phyloP scores from a whole-genome alignment of 1,140 invertebrate species.

The Atopsyche davidsoni region DNA sequence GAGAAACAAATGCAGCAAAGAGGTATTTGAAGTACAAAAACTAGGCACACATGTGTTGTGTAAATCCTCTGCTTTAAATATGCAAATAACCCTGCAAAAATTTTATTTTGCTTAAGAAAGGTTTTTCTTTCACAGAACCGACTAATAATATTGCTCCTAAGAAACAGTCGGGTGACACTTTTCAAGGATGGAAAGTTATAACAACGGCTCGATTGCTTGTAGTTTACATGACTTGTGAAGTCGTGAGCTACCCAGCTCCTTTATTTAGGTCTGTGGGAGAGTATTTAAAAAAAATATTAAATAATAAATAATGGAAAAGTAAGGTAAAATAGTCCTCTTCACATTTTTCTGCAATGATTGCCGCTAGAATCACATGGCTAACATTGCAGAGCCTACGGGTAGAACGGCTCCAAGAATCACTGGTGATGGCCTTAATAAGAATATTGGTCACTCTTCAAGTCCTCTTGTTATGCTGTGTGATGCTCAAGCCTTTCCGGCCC shows the following conservation, averaged over 20 bases:
- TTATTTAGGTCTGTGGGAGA: slow-evolving; percentile 52
- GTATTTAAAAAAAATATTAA: neutral
- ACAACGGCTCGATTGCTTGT: slow-evolving; percentile 50
- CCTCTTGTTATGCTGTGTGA: slow-evolving; percentile 55
- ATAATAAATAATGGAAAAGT: too few species aligned
- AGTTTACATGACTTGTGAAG: slow-evolving; percentile 61
- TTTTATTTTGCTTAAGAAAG: too few species aligned
- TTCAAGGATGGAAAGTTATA: slow-evolving; percentile 61
- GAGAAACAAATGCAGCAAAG: too few species aligned
- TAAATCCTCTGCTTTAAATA: too few species aligned
- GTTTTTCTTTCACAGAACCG: slow-evolving; percentile 58
- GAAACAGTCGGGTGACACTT: slow-evolving; percentile 59
- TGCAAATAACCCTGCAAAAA: too few species aligned
- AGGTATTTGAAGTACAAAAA: too few species aligned
- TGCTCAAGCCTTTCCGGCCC: slow-evolving; percentile 57
- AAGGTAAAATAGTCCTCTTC: too few species aligned
- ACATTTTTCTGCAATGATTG: too few species aligned
- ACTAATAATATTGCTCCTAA: slow-evolving; percentile 60
- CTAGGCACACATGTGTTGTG: too few species aligned
- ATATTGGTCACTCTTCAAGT: slow-evolving; percentile 34
- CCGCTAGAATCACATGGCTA: too few species aligned
- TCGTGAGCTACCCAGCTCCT: slow-evolving; percentile 61
- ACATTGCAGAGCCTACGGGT: slow-evolving; percentile 56
- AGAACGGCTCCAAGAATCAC: slow-evolving; percentile 55
- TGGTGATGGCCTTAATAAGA: slow-evolving; percentile 52